Evolutionary conservation across 2,113 vertebrate species (phyloP), one percentile per base, ranked within the genome.

Genomic region (Dolichotis patagonum): DNA sequence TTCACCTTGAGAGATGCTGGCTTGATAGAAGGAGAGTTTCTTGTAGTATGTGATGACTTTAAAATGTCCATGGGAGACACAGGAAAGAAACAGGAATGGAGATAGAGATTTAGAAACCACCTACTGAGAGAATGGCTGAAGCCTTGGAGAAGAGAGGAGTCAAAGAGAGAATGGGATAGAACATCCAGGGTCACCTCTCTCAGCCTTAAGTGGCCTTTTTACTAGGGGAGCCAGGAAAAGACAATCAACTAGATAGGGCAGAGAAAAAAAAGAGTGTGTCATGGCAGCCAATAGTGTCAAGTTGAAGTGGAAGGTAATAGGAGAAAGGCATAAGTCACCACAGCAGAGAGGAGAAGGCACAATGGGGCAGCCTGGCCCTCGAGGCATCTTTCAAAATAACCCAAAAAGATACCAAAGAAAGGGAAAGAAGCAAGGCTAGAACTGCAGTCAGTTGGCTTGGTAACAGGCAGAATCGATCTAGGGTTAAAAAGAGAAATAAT

Each of bases 231-330:
- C 30, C 52, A 73, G 60, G 63, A 81, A 0, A 2, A 89, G 52
- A n/a, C 62, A 73, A 94, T 49, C 0, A 0, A 24, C 46, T 52
- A 92, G 54, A 32, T 2, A 35, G 8, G 43, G 20, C 16, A 49
- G 43, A 8, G 4, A 2, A 11, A 1, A 12, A 52, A 26, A n/a
- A 1, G 0, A 32, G 35, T 7, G 17, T 58, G 19, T 46, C 26
- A 8, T 49, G 78, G 46, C 88, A 83, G 17, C 78, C 92, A 73
- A 82, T 35, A 58, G 43, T 20, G 28, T 17, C 0, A 20, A 38
- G 28, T 20, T 38, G 32, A 73, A 28, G 19, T n/a, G 46, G 38
- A 81, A 52, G 11, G 43, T 1, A 67, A 69, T 3, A 3, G 0
- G 67, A 84, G 46, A n/a, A 54, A 85, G 86, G 52, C 12, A 5